Conservation (phyloP, 2,797 vertebrate species). For the Gymnoscopelus braueri region DNA sequence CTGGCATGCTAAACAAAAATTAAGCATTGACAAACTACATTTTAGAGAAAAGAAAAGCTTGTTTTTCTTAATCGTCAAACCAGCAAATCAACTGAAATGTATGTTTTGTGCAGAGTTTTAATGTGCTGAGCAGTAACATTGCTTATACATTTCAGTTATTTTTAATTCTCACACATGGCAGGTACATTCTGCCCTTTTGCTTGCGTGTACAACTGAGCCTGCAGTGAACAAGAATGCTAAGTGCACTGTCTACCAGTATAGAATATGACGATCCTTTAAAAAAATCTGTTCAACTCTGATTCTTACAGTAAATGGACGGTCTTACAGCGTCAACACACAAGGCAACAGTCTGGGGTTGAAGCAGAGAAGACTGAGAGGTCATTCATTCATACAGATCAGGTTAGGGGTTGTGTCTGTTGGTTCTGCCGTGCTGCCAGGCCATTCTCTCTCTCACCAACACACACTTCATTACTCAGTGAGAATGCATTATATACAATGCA, state of each 20-base stretch:
- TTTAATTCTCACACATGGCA: neutral
- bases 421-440: constrained; percentile 16
- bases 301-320: neutral
- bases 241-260: neutral
- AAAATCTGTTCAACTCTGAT: neutral
- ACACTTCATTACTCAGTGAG: constrained; percentile 42
- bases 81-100: no score
- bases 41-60: no score
- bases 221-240: neutral
- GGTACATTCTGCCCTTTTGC: neutral
- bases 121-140: no score
- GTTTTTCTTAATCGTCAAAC: no score
- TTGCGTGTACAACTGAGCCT: neutral
- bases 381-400: constrained; percentile 15
- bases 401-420: constrained; percentile 36
- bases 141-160: neutral
- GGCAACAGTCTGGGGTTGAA: neutral
- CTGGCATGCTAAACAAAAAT: no score
- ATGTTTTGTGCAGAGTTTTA: no score
- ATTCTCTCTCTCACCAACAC: constrained; percentile 32
- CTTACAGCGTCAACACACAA: neutral
- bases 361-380: constrained; percentile 12
- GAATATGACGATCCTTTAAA: neutral
- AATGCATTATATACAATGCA: constrained; percentile 34
- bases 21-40: no score